Percentiles rank a stretch among this genome's conserved stretches.
These are phyloP conservation scores for Stigmatopora argus DNA, from an alignment of 2,113 vertebrate species.

Conservation along the genomic window DNA sequence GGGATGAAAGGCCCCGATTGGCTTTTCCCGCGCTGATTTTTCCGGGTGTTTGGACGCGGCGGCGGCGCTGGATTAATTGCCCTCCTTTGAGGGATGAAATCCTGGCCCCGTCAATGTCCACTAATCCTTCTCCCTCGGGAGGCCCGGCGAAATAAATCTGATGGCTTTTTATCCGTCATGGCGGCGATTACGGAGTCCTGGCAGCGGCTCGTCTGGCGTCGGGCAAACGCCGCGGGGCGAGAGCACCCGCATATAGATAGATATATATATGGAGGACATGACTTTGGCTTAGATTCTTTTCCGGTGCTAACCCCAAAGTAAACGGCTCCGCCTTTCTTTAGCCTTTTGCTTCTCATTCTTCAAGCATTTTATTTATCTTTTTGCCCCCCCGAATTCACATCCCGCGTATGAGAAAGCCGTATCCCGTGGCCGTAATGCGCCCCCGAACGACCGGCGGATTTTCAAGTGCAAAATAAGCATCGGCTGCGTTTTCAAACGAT, in stretches of 20 bases:
- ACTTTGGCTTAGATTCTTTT: background rate
- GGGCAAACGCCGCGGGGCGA: conserved; percentile 25
- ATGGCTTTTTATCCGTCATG: conserved; percentile 68
- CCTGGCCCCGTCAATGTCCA: conserved; percentile 63
- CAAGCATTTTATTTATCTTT: background rate
- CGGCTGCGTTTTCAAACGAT: background rate
- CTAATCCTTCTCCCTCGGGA: conserved; percentile 64
- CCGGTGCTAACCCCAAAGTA: background rate
- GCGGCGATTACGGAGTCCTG: conserved; percentile 55
- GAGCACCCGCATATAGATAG: conserved; percentile 4
- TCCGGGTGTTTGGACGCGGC: conserved; percentile 30
- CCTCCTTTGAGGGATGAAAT: conserved; percentile 69
- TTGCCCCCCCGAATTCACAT: background rate
- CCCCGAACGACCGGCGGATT: background rate
- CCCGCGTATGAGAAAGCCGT: background rate
- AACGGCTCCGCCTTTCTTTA: background rate
- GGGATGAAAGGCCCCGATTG: conserved; percentile 43
- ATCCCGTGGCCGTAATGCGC: background rate
- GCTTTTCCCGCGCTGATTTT: conserved; percentile 22
- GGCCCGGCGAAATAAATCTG: conserved; percentile 59
- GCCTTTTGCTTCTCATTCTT: background rate
- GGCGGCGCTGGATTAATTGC: conserved; percentile 62
- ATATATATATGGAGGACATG: conserved; percentile 8
- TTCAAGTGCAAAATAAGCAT: background rate
- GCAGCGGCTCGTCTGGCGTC: conserved; percentile 45